Base-by-base conservation (phyloP, 1,140 invertebrate species). In the Ephestia elutella region DNA sequence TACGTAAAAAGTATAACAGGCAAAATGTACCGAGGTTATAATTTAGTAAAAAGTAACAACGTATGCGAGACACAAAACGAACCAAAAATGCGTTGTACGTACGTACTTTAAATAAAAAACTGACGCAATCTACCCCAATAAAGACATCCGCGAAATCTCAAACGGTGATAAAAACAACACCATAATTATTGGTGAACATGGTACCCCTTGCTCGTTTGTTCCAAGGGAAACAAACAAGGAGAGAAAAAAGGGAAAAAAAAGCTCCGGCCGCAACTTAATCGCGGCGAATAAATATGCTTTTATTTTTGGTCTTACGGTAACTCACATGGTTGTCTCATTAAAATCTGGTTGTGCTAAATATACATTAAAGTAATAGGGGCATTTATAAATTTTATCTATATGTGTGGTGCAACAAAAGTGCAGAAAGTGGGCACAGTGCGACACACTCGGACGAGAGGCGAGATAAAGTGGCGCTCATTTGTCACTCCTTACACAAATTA, bases 381-480 rank as follows among this genome's bases (percentile, higher is more conserved):
- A 53, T 53, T 53, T 53, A 25, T 53, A 53, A 25, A 53, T 53
- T n/a, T 44, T 44, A 44, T 44, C 38, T 44, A 44, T 44, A 44
- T 44, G 38, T 44, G 38, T 44, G 38, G 38, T 44, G 38, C 48
- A 66, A 63, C 64, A 60, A 70, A 61, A 60, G 61, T 51, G 30
- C 56, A 60, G 69, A 73, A 73, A 44, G 38, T 44, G 38, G 75
- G 68, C 68, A 66, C 60, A 63, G 66, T 57, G 68, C 64, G 62
- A 72, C 67, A 74, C 69, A 62, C 63, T 65, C 64, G 56, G 49
- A 38, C 54, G 56, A 57, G 60, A 62, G 17, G 56, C 32, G 50
- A 68, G 83, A 85, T 86, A 86, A 86, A 74, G 71, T 59, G 65
- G 62, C 79, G 64, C 76, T 82, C 83, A 83, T 86, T 86, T 86